phyloP scores from a whole-genome alignment of 2,797 vertebrate genomes.

The Poliocrania exsul region DNA sequence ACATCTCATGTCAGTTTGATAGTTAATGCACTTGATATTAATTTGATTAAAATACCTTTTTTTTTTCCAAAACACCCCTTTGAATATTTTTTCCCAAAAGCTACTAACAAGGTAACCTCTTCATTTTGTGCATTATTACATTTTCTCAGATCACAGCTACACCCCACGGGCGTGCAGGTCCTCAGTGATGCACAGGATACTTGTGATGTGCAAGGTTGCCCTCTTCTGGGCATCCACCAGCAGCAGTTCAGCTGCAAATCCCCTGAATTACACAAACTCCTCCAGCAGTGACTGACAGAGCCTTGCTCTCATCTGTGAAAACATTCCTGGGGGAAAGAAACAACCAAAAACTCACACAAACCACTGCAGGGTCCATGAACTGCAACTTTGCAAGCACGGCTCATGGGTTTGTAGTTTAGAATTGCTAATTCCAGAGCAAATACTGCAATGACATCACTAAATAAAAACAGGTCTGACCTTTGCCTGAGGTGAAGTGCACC shows the following conservation, averaged over 20 bases:
- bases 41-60: background rate
- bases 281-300: background rate
- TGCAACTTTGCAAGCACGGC: background rate
- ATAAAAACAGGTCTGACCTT: background rate
- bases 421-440: background rate
- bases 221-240: slow-evolving; percentile 70
- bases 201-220: slow-evolving; percentile 73
- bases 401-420: background rate
- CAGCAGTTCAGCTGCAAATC: background rate
- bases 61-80: background rate
- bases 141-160: background rate
- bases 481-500: background rate
- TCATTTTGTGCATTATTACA: slow-evolving; percentile 8
- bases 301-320: background rate
- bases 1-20: background rate
- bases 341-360: background rate
- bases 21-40: background rate
- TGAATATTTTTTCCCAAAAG: background rate
- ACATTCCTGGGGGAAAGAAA: background rate
- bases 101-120: slow-evolving; percentile 22
- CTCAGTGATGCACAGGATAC: background rate
- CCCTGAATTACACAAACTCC: background rate
- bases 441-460: background rate
- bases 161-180: background rate
- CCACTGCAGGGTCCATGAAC: background rate